A percentile compares a stretch with the other conserved stretches of the same genome.
Conservation (phyloP, 2,113 vertebrate genomes). For the Tinamus guttatus region DNA sequence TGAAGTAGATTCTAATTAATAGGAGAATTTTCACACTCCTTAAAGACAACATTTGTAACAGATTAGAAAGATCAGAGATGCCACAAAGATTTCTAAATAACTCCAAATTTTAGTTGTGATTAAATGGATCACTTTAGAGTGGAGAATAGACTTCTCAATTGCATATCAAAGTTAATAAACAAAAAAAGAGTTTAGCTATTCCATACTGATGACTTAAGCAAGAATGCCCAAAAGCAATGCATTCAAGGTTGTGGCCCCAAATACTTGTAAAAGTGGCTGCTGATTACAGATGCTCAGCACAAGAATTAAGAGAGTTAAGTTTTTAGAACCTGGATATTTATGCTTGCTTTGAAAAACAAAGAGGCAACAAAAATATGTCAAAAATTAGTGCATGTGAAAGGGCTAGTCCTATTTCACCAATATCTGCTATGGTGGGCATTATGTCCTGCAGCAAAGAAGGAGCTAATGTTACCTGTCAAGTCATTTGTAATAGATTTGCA, state of each 20-base stretch:
- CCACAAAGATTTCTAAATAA: conserved; percentile 7
- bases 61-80: conserved; percentile 32
- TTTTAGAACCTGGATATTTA: not conserved
- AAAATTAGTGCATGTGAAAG: not conserved
- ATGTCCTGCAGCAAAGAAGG: not conserved
- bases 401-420: not conserved
- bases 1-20: conserved; percentile 72
- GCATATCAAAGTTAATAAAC: not conserved
- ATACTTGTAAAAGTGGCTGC: not conserved
- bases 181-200: not conserved
- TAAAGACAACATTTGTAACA: conserved; percentile 41
- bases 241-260: not conserved
- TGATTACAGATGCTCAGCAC: not conserved
- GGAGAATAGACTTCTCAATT: conserved; percentile 14
- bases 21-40: conserved; percentile 57
- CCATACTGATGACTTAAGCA: not conserved
- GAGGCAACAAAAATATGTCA: not conserved
- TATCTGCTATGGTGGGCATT: not conserved
- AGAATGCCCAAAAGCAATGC: not conserved
- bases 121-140: conserved; percentile 1
- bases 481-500: not conserved
- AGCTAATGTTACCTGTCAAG: not conserved
- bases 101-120: not conserved
- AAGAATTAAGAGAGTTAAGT: not conserved
- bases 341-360: not conserved